A percentile compares a stretch with the other conserved stretches of the same genome.
These are phyloP conservation scores for Drosophila nannoptera DNA, from an alignment of 1,140 invertebrate species.

Conservation along the genomic window DNA sequence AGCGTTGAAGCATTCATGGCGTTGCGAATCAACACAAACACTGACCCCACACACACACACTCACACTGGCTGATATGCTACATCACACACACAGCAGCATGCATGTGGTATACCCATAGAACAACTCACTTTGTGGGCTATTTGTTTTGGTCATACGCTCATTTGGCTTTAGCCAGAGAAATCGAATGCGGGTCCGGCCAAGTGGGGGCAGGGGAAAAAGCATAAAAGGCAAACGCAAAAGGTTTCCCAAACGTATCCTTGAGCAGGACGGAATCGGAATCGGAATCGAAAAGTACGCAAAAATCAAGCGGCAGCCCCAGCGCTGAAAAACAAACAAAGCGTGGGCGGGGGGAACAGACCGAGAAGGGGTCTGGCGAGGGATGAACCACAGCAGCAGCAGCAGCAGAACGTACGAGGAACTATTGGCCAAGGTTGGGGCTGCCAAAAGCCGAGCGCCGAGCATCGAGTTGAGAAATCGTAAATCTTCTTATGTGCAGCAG, in stretches of 20 bases:
- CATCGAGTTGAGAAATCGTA: constrained; percentile 74
- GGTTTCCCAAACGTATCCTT: constrained; percentile 60
- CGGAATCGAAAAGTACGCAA: constrained; percentile 47
- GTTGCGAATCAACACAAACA: constrained; percentile 63
- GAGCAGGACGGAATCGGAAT: constrained; percentile 11
- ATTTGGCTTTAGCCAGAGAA: constrained; percentile 58
- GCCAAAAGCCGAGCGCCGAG: constrained; percentile 53
- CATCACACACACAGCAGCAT: constrained; percentile 30
- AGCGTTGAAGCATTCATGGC: constrained; percentile 76
- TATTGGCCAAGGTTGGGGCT: constrained; percentile 43
- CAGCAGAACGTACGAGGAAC: constrained; percentile 46
- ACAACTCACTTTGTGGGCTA: constrained; percentile 76
- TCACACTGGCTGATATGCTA: neutral
- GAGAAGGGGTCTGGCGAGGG: neutral
- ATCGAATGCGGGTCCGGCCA: constrained; percentile 50
- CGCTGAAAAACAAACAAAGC: constrained; percentile 43
- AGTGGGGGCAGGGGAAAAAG: neutral
- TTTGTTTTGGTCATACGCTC: constrained; percentile 77
- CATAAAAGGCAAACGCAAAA: constrained; percentile 46
- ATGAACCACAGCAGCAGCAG: constrained; percentile 55
- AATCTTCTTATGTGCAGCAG: constrained; percentile 78
- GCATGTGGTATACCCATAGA: constrained; percentile 42
- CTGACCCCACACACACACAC: constrained; percentile 26
- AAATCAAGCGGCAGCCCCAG: constrained; percentile 57
- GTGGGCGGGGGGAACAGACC: neutral